A percentile compares a stretch with the other conserved stretches of the same genome.
Evolutionary conservation across 2,113 vertebrate genomes (phyloP).

Genomic region (Physeter macrocephalus): DNA sequence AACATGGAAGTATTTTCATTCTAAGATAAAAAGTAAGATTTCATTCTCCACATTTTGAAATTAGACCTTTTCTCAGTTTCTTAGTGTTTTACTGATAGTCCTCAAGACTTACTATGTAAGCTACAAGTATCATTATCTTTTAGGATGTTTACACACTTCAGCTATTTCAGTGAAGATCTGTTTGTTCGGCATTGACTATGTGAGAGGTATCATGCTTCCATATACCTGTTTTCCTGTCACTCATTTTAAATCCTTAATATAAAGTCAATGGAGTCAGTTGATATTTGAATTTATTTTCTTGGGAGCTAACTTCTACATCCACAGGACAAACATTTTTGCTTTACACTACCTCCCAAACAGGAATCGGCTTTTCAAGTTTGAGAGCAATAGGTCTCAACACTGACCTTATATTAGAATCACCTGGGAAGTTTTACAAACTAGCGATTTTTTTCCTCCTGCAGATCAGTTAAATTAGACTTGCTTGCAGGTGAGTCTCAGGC

Average conservation of each 20-base stretch:
- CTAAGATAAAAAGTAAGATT: neutral
- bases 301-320: neutral
- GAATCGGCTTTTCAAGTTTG: neutral
- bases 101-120: neutral
- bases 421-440: neutral
- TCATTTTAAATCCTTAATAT: neutral
- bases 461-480: neutral
- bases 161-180: neutral
- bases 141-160: neutral
- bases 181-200: neutral
- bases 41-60: conserved; percentile 13
- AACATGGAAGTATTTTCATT: conserved; percentile 11
- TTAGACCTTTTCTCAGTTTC: neutral
- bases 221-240: neutral
- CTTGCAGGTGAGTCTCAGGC: neutral
- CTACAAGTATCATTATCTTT: neutral
- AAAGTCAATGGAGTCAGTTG: neutral
- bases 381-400: neutral
- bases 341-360: neutral
- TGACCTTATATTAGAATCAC: neutral
- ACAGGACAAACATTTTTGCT: neutral
- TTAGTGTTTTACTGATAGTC: neutral
- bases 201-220: neutral
- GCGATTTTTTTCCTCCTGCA: neutral
- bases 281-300: neutral